Evolutionary conservation across 2,113 vertebrate species (phyloP), one percentile per base, ranked within the genome.

Genomic region (Fregata magnificens): DNA sequence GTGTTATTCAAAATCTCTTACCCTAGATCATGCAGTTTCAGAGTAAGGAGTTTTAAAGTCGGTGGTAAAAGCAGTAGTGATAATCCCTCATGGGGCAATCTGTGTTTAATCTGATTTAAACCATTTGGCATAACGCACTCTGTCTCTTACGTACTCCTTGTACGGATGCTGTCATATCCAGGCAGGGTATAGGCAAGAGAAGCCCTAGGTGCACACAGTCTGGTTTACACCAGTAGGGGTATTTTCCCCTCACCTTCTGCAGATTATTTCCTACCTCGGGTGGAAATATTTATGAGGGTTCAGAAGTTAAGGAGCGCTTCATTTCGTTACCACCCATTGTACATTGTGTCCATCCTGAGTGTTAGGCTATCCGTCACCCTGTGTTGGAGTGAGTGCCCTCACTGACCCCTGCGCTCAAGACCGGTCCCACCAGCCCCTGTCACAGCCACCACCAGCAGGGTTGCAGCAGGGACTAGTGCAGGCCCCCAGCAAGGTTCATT

Each of bases 161-260:
- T 22, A 20, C 16, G 22, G 26, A 53, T 84, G 36, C 45, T 78
- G 31, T 55, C 29, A 9, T 61, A 50, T 36, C 18, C 44, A 17
- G 0, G 0, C 16, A 15, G 24, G 7, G 9, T 40, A 36, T 1
- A 18, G 29, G 16, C 73, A 72, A 49, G 53, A 53, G 58, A 73
- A 90, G 10, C 8, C n/a, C 56, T 55, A 44, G 29, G 34, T 25
- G 47, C 32, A 44, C 40, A 44, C 24, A 8, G 19, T 31, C 66
- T 84, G 34, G 36, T 80, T 62, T 42, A 82, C 24, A 32, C 22
- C 10, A 20, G 45, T 21, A 47, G 58, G 45, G 82, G 49, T 71
- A 59, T 49, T 78, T 59, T 55, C 20, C 19, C 52, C 25, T n/a
- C 26, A 36, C 17, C 16, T 82, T 77, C 53, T 56, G 19, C 47